Evolutionary conservation across 2,113 vertebrate genomes (phyloP), one percentile per base, ranked within the genome.

Genomic region (Epinephelus moara): DNA sequence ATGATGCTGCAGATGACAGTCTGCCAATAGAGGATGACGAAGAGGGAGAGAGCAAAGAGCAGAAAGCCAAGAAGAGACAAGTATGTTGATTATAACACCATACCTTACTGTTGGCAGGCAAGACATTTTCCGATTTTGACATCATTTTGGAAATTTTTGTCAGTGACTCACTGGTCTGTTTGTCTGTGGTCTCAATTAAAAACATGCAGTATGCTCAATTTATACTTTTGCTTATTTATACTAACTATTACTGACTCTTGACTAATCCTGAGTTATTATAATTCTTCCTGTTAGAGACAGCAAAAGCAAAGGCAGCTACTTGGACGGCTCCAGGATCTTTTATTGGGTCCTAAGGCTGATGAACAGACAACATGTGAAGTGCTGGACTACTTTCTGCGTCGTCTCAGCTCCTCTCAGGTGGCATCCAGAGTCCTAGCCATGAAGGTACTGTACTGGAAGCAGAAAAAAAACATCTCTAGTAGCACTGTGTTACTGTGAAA

Each of bases 291-390:
- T 2, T 93, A 99, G 98, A 96, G 98, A 76, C 97, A 97, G 64
- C 98, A 99, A 88, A 99, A 99, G 78, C 98, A 99, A 86, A 95
- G 96, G 86, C 98, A 99, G 93, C 95, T 99, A 47, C 96, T 99
- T 19, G 96, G 97, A 14, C 96, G 98, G 6, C 95, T 99, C 76
- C 98, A 99, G 94, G 98, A 99, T 91, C 96, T 99, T 53, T 94
- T 99, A 1, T 88, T 99, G 76, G 98, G 98, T 61, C 96, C 98
- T 23, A 97, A 97, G 73, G 98, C 98, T 0, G 98, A 99, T 0
- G 98, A 99, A 76, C 98, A 98, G 93, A 99, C 98, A 55, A 99
- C 98, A 0, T 98, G 98, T 0, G 98, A 99, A 91, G 98, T 99
- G 85, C 93, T 99, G 12, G 98, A 99, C 93, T 99, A 99, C 93